phyloP scores from a whole-genome alignment of 2,113 vertebrate genomes.

The Oryzias celebensis region DNA sequence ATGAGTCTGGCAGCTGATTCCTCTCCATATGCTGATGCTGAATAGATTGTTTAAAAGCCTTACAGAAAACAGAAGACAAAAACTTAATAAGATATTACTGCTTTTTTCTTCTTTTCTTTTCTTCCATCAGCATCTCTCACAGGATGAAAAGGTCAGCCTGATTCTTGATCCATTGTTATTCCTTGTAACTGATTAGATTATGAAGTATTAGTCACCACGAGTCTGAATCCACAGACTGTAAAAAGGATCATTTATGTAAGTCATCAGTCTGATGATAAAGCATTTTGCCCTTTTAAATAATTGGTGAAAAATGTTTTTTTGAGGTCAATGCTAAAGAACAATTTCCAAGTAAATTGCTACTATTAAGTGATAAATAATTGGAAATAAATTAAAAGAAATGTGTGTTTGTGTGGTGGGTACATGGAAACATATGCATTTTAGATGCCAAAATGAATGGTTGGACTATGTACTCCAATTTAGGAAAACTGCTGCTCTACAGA shows the following conservation, averaged over 20 bases:
- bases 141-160: conserved; percentile 9
- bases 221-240: background rate
- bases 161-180: background rate
- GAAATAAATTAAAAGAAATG: background rate
- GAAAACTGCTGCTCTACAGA: too few relatives aligned
- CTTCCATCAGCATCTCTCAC: conserved; percentile 16
- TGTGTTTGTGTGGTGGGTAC: too few relatives aligned
- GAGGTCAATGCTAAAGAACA: background rate
- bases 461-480: too few relatives aligned
- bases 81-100: background rate
- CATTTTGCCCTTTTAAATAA: background rate
- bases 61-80: conserved; percentile 22
- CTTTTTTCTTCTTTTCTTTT: background rate
- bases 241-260: conserved; percentile 12
- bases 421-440: too few relatives aligned
- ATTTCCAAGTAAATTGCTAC: background rate
- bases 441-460: too few relatives aligned
- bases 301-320: background rate
- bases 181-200: conserved; percentile 13
- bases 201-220: background rate
- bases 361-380: background rate
- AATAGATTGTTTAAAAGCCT: conserved; percentile 52
- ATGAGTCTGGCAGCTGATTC: conserved; percentile 44
- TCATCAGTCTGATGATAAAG: conserved; percentile 3
- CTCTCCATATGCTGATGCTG: conserved; percentile 51